A percentile compares a stretch with the other conserved stretches of the same genome.
These are phyloP conservation scores for Beris morrisii DNA, from an alignment of 2,888 invertebrate species.

Conservation along the genomic window DNA sequence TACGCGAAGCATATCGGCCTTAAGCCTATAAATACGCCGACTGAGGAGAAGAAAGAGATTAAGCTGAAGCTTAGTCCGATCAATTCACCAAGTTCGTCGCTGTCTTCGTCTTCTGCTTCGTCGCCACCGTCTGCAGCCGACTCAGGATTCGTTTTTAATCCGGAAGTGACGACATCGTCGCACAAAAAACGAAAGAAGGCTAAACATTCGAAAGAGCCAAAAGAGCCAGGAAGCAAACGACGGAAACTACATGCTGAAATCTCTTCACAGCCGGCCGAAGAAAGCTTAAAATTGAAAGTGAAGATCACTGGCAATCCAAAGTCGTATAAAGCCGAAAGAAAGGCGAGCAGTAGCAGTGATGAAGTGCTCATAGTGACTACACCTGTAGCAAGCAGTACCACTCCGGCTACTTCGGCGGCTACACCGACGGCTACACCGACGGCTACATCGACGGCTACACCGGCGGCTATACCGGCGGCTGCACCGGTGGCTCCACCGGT, in stretches of 20 bases:
- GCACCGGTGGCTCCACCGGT: too few species aligned
- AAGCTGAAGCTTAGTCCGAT: slow-evolving; percentile 43
- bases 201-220: slow-evolving; percentile 61
- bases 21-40: slow-evolving; percentile 49
- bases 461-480: not conserved
- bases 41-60: slow-evolving; percentile 37
- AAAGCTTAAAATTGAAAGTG: slow-evolving; percentile 60
- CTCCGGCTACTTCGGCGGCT: not conserved
- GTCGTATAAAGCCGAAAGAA: slow-evolving; percentile 46
- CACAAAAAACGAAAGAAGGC: slow-evolving; percentile 62
- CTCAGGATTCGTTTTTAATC: slow-evolving; percentile 40
- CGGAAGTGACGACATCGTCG: slow-evolving; percentile 39
- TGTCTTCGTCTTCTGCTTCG: slow-evolving; percentile 47
- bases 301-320: slow-evolving; percentile 56
- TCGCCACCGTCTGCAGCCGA: slow-evolving; percentile 42
- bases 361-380: slow-evolving; percentile 30
- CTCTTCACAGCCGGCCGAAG: slow-evolving; percentile 55
- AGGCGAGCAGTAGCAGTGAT: slow-evolving; percentile 40
- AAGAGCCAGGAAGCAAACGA: slow-evolving; percentile 54
- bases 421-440: not conserved
- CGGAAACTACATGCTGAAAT: slow-evolving; percentile 62
- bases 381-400: not conserved
- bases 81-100: slow-evolving; percentile 47
- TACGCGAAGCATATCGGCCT: slow-evolving; percentile 55
- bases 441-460: not conserved